A percentile compares a stretch with the other conserved stretches of the same genome.
phyloP scores from a whole-genome alignment of 2,113 vertebrate genomes.

The Equus przewalskii region DNA sequence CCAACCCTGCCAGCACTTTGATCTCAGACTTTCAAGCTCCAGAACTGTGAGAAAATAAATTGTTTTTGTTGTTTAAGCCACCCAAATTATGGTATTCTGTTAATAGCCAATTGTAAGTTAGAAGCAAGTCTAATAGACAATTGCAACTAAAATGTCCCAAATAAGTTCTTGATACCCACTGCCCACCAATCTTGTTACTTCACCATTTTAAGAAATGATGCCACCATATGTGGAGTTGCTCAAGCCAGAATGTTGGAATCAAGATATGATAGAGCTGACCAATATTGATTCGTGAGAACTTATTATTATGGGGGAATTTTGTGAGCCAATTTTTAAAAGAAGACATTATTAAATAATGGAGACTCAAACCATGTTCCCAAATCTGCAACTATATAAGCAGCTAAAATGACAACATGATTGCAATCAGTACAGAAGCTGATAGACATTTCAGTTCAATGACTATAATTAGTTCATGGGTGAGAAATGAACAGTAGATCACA shows the following conservation, averaged over 20 bases:
- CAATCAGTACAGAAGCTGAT: background rate
- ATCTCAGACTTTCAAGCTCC: too few species aligned
- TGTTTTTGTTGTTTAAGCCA: too few species aligned
- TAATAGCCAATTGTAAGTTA: background rate
- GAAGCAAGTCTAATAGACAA: background rate
- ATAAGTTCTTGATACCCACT: background rate
- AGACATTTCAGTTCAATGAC: background rate
- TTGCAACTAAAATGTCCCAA: background rate
- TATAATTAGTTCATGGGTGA: background rate
- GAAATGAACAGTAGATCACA: too few species aligned
- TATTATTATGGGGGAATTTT: background rate
- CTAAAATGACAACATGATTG: background rate
- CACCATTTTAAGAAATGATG: background rate
- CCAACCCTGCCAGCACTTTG: too few species aligned
- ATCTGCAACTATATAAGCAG: background rate
- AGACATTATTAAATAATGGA: background rate
- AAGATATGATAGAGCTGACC: background rate
- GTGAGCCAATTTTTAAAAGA: background rate
- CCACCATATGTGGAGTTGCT: background rate
- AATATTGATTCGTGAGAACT: background rate
- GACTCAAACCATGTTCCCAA: background rate
- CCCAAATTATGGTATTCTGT: too few species aligned
- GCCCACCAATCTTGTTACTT: background rate
- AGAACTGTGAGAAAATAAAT: too few species aligned
- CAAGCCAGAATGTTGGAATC: background rate